These are phyloP conservation scores for Cervus canadensis DNA, from an alignment of 2,113 vertebrate genomes.

Conservation along the genomic window DNA sequence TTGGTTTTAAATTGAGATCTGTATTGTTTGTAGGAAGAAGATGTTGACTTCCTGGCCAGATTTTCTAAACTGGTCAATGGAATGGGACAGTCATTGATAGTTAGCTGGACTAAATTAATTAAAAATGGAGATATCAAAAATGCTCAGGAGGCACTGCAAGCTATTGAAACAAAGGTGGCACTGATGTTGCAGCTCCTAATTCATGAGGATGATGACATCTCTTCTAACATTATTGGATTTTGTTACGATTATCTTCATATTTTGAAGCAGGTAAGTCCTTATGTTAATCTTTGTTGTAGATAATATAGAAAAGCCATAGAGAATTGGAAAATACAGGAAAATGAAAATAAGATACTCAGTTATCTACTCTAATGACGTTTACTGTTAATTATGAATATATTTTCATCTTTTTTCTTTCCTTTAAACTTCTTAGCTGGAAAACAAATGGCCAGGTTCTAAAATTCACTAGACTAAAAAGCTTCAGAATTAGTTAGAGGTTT, in stretches of 20 bases:
- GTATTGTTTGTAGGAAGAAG: constrained; percentile 89
- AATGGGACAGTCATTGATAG: constrained; percentile 98
- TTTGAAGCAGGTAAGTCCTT: constrained; percentile 91
- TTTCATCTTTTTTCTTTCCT: background rate
- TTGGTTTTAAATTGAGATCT: constrained; percentile 8
- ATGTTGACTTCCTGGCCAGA: constrained; percentile 98
- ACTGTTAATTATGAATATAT: background rate
- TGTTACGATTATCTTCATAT: constrained; percentile 99
- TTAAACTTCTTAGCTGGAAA: background rate
- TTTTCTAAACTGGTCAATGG: constrained; percentile 97
- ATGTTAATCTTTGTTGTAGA: background rate
- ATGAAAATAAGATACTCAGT: background rate
- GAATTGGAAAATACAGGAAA: background rate
- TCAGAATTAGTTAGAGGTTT: background rate
- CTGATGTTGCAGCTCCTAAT: constrained; percentile 93
- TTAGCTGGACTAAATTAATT: constrained; percentile 95
- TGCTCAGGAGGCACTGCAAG: constrained; percentile 88
- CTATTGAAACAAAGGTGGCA: constrained; percentile 92
- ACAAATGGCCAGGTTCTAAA: background rate
- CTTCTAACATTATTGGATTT: constrained; percentile 95
- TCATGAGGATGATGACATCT: constrained; percentile 98
- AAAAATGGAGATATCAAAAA: constrained; percentile 90
- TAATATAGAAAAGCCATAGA: background rate
- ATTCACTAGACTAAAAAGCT: background rate
- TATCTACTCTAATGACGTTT: background rate